Evolutionary conservation across 2,113 vertebrate genomes (phyloP).

Genomic region (Callaeas wilsoni): DNA sequence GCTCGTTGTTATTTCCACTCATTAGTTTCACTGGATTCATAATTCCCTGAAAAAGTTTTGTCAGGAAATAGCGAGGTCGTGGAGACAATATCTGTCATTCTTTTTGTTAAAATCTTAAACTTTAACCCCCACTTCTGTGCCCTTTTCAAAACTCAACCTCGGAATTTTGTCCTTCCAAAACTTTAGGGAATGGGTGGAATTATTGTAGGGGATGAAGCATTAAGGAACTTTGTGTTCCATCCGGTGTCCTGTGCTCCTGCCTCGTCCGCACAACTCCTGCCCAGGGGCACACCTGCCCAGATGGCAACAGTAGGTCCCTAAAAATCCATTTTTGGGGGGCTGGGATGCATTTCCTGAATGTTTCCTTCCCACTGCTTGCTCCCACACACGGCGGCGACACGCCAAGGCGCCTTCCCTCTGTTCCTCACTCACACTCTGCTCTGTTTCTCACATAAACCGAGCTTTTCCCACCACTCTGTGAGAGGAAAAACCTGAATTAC

Average conservation of each 20-base stretch:
- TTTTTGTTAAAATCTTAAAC: background rate
- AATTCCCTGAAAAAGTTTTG: background rate
- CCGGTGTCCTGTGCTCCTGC: background rate
- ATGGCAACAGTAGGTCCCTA: background rate
- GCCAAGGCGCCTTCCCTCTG: accelerated
- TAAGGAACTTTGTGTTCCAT: background rate
- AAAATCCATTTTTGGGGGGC: background rate
- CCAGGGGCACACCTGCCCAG: background rate
- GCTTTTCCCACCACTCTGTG: background rate
- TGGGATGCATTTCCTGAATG: background rate
- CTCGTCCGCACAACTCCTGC: background rate
- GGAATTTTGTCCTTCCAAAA: background rate
- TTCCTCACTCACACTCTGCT: background rate
- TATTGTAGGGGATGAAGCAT: background rate
- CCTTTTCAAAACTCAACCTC: background rate
- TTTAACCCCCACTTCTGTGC: background rate
- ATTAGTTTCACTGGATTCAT: accelerated
- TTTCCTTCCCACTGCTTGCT: background rate
- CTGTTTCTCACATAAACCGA: accelerated
- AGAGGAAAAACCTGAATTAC: background rate
- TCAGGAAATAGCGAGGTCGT: background rate
- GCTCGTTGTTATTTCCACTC: background rate
- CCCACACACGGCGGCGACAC: accelerated
- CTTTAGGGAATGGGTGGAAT: background rate
- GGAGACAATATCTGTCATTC: no score